phyloP scores from a whole-genome alignment of 2,113 vertebrate species.

The Hypanus sabinus region DNA sequence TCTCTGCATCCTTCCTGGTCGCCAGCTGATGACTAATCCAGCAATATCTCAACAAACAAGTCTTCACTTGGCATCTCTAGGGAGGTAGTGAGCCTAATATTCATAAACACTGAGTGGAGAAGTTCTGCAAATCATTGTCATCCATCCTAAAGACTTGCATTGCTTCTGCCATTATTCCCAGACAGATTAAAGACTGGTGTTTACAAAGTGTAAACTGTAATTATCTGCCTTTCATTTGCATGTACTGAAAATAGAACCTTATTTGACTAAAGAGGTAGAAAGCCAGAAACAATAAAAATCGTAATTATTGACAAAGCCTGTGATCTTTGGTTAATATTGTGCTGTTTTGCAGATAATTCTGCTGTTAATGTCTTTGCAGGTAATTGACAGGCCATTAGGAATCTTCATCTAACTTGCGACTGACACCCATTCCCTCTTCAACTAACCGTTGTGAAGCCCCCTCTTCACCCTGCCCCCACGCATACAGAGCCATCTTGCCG shows the following conservation, averaged over 20 bases:
- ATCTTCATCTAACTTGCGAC: not conserved
- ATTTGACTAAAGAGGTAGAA: slow-evolving; percentile 10
- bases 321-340: not conserved
- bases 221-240: slow-evolving; percentile 19
- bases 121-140: slow-evolving; percentile 29
- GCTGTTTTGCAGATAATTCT: not conserved
- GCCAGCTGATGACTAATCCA: slow-evolving; percentile 6
- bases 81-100: slow-evolving; percentile 25
- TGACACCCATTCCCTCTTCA: no score
- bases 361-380: not conserved
- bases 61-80: slow-evolving; percentile 21
- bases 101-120: slow-evolving; percentile 28
- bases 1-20: not conserved
- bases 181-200: slow-evolving; percentile 22
- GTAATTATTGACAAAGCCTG: not conserved
- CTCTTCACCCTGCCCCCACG: not conserved
- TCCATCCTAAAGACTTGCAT: slow-evolving; percentile 9
- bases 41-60: slow-evolving; percentile 17
- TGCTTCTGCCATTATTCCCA: slow-evolving; percentile 16
- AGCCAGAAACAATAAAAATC: not conserved
- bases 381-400: not conserved
- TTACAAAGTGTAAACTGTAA: slow-evolving; percentile 18
- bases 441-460: no score
- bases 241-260: not conserved
- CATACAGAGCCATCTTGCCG: not conserved